Evolutionary conservation across 2,888 invertebrate species (phyloP).

Genomic region (Eurois occulta): DNA sequence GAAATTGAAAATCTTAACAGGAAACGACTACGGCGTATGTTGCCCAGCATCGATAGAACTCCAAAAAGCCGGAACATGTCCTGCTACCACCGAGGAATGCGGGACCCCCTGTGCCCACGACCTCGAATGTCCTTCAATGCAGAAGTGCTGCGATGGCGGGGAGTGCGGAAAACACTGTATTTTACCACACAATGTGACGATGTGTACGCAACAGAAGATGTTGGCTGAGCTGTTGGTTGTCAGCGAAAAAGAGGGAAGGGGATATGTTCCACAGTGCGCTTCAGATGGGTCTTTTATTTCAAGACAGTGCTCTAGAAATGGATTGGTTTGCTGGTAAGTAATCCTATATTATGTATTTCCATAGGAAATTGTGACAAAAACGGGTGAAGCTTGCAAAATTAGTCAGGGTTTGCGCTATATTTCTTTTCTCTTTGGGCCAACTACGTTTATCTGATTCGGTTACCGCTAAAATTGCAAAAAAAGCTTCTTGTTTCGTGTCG

Average conservation of each 20-base stretch:
- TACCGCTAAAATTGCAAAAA: background rate
- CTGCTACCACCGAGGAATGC: conserved; percentile 90
- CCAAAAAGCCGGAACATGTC: conserved; percentile 95
- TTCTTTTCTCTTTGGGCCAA: background rate
- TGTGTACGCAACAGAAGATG: conserved; percentile 94
- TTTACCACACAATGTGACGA: conserved; percentile 94
- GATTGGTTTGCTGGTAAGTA: conserved; percentile 94
- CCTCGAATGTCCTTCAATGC: conserved; percentile 94
- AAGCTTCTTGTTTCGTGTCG: background rate
- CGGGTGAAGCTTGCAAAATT: background rate
- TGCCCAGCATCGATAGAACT: conserved; percentile 94
- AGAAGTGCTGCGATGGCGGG: conserved; percentile 95
- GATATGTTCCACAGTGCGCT: conserved; percentile 95
- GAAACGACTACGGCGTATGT: conserved; percentile 96
- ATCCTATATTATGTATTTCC: background rate
- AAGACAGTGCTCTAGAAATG: conserved; percentile 95
- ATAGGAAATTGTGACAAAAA: background rate
- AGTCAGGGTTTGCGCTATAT: background rate
- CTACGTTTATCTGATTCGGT: background rate
- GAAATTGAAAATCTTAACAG: conserved; percentile 72
- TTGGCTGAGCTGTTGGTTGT: conserved; percentile 94
- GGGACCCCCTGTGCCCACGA: conserved; percentile 94
- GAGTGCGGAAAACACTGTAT: conserved; percentile 94
- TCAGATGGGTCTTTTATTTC: conserved; percentile 93
- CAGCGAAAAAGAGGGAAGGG: conserved; percentile 94